Evolutionary conservation across 2,797 vertebrate genomes (phyloP).

Genomic region (Ctenochaetus hawaiiensis): DNA sequence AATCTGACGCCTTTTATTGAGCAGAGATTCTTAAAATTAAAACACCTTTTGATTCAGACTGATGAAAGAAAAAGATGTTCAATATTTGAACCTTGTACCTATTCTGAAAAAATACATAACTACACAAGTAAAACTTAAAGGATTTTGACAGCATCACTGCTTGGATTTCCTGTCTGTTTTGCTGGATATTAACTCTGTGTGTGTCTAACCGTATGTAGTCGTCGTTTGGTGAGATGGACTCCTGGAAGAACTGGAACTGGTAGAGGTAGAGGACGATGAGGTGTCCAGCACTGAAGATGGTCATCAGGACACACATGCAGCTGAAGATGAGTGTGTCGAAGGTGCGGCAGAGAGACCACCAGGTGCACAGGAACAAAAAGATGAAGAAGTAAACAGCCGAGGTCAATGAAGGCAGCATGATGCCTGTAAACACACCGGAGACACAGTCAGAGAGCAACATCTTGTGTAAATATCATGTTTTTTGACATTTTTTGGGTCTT

Average conservation of each 20-base stretch:
- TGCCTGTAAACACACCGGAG: slow-evolving; percentile 82
- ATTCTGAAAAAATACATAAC: not conserved
- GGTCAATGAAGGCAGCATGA: slow-evolving; percentile 96
- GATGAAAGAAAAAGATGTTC: not conserved
- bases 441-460: not conserved
- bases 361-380: slow-evolving; percentile 96
- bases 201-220: slow-evolving; percentile 90
- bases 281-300: slow-evolving; percentile 97
- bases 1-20: not conserved
- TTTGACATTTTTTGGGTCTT: not conserved
- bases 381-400: slow-evolving; percentile 96
- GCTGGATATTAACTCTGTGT: not conserved
- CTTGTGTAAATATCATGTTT: not conserved
- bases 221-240: slow-evolving; percentile 89
- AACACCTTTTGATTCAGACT: not conserved
- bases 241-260: slow-evolving; percentile 98
- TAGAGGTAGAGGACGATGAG: slow-evolving; percentile 96
- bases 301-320: slow-evolving; percentile 98
- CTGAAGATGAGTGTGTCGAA: slow-evolving; percentile 97
- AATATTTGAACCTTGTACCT: not conserved
- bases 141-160: not conserved
- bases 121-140: not conserved
- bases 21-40: not conserved
- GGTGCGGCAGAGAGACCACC: slow-evolving; percentile 97
- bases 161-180: not conserved